Conservation (phyloP, 2,113 vertebrate genomes). For the Chionomys nivalis region DNA sequence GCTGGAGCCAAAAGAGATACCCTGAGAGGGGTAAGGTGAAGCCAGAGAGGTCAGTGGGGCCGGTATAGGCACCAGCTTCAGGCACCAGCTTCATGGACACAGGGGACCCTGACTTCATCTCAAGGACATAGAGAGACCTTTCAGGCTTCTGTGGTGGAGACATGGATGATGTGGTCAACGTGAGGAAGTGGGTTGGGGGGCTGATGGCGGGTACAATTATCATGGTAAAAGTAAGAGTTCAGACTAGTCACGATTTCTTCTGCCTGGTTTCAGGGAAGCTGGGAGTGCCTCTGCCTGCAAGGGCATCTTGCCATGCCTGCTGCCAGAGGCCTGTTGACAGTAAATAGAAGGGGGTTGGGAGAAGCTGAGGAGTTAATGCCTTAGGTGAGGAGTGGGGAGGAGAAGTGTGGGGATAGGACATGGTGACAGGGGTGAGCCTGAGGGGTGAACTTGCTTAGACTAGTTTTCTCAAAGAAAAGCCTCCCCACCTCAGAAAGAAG, state of each 20-base stretch:
- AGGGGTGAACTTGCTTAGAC: constrained; percentile 30
- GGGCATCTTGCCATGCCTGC: constrained; percentile 77
- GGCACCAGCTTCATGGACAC: neutral
- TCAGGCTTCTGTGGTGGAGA: neutral
- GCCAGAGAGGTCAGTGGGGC: neutral
- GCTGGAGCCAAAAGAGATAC: neutral
- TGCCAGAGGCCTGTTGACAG: constrained; percentile 82
- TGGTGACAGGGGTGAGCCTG: constrained; percentile 48
- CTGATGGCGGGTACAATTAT: neutral
- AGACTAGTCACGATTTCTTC: neutral
- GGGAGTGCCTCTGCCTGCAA: constrained; percentile 14
- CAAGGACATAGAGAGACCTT: neutral
- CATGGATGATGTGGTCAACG: neutral
- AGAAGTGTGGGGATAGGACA: neutral
- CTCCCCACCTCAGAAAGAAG: neutral
- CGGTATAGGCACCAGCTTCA: neutral
- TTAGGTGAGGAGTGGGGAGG: constrained; percentile 39
- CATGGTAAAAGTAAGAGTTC: constrained; percentile 41
- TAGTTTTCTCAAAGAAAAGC: constrained; percentile 67
- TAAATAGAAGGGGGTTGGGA: constrained; percentile 81
- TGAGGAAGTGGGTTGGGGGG: neutral
- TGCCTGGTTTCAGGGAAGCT: neutral
- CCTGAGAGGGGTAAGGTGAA: neutral
- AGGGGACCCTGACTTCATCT: neutral
- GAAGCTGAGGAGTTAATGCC: constrained; percentile 73